Base-by-base conservation (phyloP, 92 coral and sea anemone genomes). In the Epizoanthus fatuus region DNA sequence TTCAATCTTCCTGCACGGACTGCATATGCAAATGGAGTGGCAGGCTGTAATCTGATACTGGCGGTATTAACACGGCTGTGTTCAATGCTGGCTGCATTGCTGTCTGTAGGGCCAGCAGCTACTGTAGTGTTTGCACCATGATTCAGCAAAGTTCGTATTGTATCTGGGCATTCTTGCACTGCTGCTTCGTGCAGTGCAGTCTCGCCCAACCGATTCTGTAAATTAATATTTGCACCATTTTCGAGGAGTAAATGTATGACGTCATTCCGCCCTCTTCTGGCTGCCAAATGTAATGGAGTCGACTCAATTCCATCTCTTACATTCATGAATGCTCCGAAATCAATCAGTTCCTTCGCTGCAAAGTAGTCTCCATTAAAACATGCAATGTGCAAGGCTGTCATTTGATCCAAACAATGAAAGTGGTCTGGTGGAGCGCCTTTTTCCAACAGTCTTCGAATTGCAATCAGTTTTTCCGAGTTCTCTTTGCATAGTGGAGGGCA, bases 131-230 rank as follows among this genome's bases (percentile, higher is more conserved):
- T 69, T 52, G 92, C 92, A 75, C 81, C 86, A 69, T 67, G 47
- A 57, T 79, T 52, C 25, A 88, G 80, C 22, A 88, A 57, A 52
- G 52, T 65, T 54, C 47, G 75, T 59, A 85, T 65, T 22, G 69
- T 56, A 15, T 80, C 35, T 40, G 88, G 76, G 80, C 71, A 59
- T 15, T 59, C 20, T 11, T 74, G 87, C 38, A 63, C 73, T n/a
- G 92, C 92, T 38, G 92, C 84, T 20, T 76, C 57, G 67, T 83
- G 87, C 55, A 88, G 49, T 45, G 88, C 72, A 11, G 88, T 67
- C 54, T 83, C 85, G 63, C 85, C 83, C 17, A 39, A 20, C 35
- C 13, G 11, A 72, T 88, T 76, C 64, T 40, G 57, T 22, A 75
- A 75, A 63, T 88, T 69, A 29, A 88, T 47, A 3, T 83, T 25